Base-by-base conservation (phyloP, 1,140 invertebrate genomes). In the Drosophila varians region DNA sequence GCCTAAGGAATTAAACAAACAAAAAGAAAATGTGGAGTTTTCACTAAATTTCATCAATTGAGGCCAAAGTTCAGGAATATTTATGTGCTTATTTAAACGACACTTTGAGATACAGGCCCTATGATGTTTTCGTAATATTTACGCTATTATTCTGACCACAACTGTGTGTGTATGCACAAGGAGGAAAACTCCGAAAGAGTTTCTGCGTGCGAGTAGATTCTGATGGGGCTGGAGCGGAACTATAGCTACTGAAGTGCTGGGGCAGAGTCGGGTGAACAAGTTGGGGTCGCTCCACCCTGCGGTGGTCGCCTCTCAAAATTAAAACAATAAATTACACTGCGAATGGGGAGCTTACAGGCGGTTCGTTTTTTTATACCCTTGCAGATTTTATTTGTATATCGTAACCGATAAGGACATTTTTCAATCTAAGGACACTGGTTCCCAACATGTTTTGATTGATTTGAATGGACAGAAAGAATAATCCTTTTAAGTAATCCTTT, bases 291-390 rank as follows among this genome's bases (percentile, higher is more conserved):
- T 28, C 38, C 26, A 58, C 73, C 58, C 47, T 7, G 9, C 26
- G 47, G 57, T 71, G 66, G 69, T 48, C 77, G 48, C 77, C 76
- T 71, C 65, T 72, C 65, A 51, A 76, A 80, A 82, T 79, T 72
- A 76, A 79, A 79, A 79, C 77, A 80, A 80, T 79, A 79, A 79
- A 82, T 79, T 79, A 80, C 82, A 31, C 28, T 31, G 11, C 28
- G 9, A 31, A 31, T 31, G 9, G 28, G n/a, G n/a, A 31, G 28
- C 3, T 11, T 11, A 31, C 11, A 31, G 9, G 28, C 28, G 9
- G 9, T 31, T 31, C 28, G 28, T 11, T 4, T 11, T 31, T n/a
- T 0, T 2, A 31, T 31, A 31, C 28, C 28, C 28, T 31, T 31
- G n/a, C n/a, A n/a, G n/a, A n/a, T n/a, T n/a, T n/a, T n/a, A n/a